Evolutionary conservation across 2,113 vertebrate genomes (phyloP).

Genomic region (Mixornis gularis): DNA sequence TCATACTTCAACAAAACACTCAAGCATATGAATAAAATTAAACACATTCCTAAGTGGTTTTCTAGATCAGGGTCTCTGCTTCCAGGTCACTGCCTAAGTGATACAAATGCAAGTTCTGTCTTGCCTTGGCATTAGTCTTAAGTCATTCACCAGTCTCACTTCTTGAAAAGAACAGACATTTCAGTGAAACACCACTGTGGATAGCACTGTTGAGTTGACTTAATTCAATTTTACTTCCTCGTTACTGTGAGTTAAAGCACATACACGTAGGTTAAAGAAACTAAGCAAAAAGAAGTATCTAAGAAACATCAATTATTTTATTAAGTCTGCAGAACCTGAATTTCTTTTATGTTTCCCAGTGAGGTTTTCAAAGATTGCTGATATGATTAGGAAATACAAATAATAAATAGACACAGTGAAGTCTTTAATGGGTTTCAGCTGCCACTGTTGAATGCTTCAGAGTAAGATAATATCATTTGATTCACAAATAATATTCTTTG

Average conservation of each 20-base stretch:
- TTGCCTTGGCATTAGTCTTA: not conserved
- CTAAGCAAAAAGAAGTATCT: not conserved
- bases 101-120: not conserved
- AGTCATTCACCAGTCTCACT: not conserved
- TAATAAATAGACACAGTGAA: not conserved
- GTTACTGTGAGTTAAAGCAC: not conserved
- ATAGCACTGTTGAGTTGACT: not conserved
- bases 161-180: not conserved
- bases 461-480: not conserved
- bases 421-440: not conserved
- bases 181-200: not conserved
- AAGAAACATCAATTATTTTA: not conserved
- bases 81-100: not conserved
- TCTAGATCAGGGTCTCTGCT: not conserved
- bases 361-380: not conserved
- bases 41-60: not conserved
- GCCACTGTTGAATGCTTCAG: not conserved
- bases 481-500: not conserved
- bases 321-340: not conserved
- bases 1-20: not conserved
- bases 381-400: not conserved
- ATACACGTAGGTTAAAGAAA: not conserved
- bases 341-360: not conserved
- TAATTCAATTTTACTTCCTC: not conserved
- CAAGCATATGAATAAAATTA: not conserved